These are phyloP conservation scores for Cynodonichthys magdalenae DNA, from an alignment of 2,797 vertebrate genomes.

Conservation along the genomic window DNA sequence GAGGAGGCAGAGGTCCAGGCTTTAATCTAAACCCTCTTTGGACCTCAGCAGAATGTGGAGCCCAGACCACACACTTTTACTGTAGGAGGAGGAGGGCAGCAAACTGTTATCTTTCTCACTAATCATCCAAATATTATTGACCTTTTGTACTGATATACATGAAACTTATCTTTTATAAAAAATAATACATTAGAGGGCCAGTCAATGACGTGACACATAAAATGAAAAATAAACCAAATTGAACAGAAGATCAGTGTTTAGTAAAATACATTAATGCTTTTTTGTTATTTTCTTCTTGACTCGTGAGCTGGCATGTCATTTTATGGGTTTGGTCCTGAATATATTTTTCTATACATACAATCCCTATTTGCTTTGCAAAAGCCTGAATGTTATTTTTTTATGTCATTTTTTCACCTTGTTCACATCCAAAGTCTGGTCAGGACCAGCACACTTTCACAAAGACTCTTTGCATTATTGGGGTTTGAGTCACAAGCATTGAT, in stretches of 20 bases:
- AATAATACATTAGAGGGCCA: constrained; percentile 20
- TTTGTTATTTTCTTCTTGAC: not conserved
- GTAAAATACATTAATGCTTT: constrained; percentile 30
- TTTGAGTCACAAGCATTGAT: constrained; percentile 61
- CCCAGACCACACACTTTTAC: constrained; percentile 41
- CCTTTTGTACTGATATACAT: constrained; percentile 28
- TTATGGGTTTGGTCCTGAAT: constrained; percentile 6
- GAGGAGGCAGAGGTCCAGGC: constrained; percentile 67
- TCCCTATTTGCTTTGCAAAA: constrained; percentile 24
- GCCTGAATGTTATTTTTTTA: constrained; percentile 19
- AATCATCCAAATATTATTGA: constrained; percentile 15
- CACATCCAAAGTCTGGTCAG: constrained; percentile 31
- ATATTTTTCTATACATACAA: constrained; percentile 13
- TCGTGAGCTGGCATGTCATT: constrained; percentile 10
- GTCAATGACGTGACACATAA: constrained; percentile 17
- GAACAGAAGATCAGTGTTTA: constrained; percentile 31
- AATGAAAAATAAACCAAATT: constrained; percentile 23
- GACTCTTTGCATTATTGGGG: constrained; percentile 51
- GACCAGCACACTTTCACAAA: constrained; percentile 22
- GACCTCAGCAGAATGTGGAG: constrained; percentile 69
- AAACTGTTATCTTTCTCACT: constrained; percentile 29
- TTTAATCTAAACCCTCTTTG: constrained; percentile 64
- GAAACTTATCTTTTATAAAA: constrained; percentile 19
- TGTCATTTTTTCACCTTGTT: constrained; percentile 1
- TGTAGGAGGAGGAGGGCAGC: constrained; percentile 29